Conservation (phyloP, 2,113 vertebrate genomes). For the Brachypteracias leptosomus region DNA sequence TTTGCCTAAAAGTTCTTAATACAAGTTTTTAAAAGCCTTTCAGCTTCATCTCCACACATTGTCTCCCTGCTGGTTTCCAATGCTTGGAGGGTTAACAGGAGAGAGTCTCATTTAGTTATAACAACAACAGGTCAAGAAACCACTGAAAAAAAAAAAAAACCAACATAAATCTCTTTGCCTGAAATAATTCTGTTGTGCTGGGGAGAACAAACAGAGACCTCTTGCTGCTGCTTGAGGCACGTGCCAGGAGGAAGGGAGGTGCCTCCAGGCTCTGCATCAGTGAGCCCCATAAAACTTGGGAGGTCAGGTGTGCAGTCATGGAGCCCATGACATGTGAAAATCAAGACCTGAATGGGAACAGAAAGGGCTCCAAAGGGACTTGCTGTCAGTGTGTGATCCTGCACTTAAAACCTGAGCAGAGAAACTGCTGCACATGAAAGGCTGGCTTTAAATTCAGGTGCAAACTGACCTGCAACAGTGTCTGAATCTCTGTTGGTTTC, state of each 20-base stretch:
- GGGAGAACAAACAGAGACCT: background rate
- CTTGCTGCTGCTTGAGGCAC: background rate
- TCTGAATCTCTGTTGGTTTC: background rate
- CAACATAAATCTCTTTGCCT: background rate
- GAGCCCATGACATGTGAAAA: background rate
- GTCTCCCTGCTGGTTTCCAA: background rate
- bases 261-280: constrained; percentile 1
- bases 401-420: background rate
- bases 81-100: background rate
- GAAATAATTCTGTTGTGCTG: background rate
- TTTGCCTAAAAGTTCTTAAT: background rate
- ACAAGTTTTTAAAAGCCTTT: too few relatives aligned
- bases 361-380: background rate
- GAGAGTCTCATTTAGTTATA: background rate
- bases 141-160: background rate
- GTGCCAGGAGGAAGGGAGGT: background rate
- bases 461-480: background rate
- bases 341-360: background rate
- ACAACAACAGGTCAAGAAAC: background rate
- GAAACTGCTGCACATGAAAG: background rate
- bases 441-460: background rate
- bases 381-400: background rate
- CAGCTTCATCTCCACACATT: background rate
- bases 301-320: background rate
- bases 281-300: background rate